Conservation (phyloP, 2,797 vertebrate species). For the Coccyzus lansbergi region DNA sequence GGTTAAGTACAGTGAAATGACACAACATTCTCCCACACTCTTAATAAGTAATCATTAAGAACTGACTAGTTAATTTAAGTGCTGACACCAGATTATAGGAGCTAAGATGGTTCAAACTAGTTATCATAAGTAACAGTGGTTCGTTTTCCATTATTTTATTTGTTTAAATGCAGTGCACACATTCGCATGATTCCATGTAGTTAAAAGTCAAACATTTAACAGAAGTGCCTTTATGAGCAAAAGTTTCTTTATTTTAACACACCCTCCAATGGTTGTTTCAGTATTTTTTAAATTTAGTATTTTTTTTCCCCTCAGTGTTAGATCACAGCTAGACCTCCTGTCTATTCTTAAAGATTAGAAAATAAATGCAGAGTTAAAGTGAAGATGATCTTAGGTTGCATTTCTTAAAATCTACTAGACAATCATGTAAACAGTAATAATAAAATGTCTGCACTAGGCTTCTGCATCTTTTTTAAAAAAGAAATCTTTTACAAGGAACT, state of each 20-base stretch:
- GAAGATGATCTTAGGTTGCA: not conserved
- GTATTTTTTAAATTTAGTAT: accelerated
- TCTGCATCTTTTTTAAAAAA: not conserved
- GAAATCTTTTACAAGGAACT: not conserved
- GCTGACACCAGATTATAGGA: not conserved
- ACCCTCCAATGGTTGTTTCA: not conserved
- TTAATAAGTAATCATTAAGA: slow-evolving; percentile 19
- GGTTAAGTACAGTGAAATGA: not conserved
- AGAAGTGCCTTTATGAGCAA: not conserved
- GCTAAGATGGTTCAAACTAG: not conserved
- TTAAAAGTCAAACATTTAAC: not conserved
- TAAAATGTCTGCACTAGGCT: not conserved
- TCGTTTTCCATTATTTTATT: not conserved
- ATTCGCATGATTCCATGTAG: not conserved
- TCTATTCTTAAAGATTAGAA: not conserved
- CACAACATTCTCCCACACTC: not conserved
- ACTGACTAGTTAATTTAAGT: slow-evolving; percentile 8
- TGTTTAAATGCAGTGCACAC: not conserved
- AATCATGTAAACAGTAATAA: not conserved
- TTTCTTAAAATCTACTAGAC: slow-evolving; percentile 2
- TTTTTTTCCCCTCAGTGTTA: not conserved
- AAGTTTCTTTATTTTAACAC: not conserved
- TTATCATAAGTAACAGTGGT: not conserved
- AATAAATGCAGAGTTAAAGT: not conserved
- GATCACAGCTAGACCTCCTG: not conserved